Evolutionary conservation across 1,140 invertebrate species (phyloP).

Genomic region (Micrasema longulum): DNA sequence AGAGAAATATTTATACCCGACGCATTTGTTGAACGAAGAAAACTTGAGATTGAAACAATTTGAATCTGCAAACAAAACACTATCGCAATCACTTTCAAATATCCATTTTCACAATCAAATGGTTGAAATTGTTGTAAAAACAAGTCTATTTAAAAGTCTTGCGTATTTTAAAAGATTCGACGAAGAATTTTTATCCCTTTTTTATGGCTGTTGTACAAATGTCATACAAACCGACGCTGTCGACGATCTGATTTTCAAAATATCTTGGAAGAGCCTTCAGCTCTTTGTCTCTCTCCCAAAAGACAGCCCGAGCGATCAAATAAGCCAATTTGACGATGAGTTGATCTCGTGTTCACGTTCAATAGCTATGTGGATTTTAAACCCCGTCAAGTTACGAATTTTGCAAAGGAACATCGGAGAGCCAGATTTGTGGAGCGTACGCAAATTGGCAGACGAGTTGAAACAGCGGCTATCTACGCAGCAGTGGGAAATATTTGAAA

Average conservation of each 20-base stretch:
- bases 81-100: constrained; percentile 10
- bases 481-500: constrained; percentile 9
- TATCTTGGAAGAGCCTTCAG: constrained; percentile 14
- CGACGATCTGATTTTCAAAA: constrained; percentile 18
- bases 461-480: not conserved
- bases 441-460: not conserved
- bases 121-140: not conserved
- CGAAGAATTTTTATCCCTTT: not conserved
- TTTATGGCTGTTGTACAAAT: not conserved
- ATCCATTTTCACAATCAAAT: constrained; percentile 30
- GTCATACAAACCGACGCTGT: constrained; percentile 1
- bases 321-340: not conserved
- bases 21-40: not conserved
- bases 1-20: constrained; percentile 36
- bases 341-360: not conserved
- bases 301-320: not conserved
- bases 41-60: not conserved
- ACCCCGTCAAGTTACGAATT: not conserved
- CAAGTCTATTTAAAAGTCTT: constrained; percentile 17
- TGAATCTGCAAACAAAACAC: not conserved
- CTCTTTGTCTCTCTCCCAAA: not conserved
- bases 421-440: not conserved
- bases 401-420: constrained; percentile 9
- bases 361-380: not conserved
- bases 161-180: not conserved